These are phyloP conservation scores for Vulpes lagopus DNA, from an alignment of 2,113 vertebrate genomes.

Conservation along the genomic window DNA sequence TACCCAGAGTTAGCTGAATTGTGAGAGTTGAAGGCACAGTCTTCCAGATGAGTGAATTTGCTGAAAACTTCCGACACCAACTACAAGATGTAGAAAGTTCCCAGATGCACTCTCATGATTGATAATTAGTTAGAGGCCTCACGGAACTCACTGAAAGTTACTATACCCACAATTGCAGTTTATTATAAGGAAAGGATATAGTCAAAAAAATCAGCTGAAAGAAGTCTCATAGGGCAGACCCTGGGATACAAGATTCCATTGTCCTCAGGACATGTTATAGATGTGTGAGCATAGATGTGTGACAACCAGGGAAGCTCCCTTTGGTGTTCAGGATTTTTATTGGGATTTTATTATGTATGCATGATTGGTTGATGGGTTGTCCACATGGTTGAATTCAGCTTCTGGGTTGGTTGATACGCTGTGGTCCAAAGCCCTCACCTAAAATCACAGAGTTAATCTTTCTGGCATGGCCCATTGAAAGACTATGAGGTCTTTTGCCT, in stretches of 20 bases:
- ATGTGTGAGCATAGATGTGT: not conserved
- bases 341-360: not conserved
- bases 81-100: not conserved
- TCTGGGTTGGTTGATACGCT: not conserved
- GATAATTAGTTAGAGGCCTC: not conserved
- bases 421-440: not conserved
- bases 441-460: not conserved
- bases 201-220: not conserved
- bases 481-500: not conserved
- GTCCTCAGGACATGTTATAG: not conserved
- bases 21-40: not conserved
- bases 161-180: not conserved
- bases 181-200: not conserved
- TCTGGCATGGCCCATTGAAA: not conserved
- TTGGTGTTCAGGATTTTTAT: not conserved
- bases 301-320: not conserved
- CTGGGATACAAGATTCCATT: not conserved
- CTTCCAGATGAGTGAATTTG: not conserved
- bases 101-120: not conserved
- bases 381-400: not conserved
- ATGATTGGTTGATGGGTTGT: not conserved
- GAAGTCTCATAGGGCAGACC: not conserved
- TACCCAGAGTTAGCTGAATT: not conserved
- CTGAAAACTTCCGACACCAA: not conserved
- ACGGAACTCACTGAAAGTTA: not conserved